phyloP scores from a whole-genome alignment of 2,113 vertebrate species.

The Alosa alosa region DNA sequence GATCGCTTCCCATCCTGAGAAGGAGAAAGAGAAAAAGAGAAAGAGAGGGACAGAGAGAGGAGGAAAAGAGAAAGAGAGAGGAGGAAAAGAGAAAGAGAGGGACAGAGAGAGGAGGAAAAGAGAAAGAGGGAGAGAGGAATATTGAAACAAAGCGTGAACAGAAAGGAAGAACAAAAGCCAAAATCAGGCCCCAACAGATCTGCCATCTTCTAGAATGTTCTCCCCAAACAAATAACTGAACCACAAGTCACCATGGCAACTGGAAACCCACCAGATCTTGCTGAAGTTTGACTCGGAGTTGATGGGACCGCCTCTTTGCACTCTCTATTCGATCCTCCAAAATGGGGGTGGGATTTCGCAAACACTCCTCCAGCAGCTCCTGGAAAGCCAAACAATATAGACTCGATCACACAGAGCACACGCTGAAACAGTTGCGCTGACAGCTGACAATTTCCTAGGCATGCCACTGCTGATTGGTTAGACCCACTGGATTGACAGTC shows the following conservation, averaged over 20 bases:
- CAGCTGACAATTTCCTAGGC: neutral
- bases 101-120: neutral
- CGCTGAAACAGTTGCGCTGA: neutral
- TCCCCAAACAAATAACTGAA: neutral
- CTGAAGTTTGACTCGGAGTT: slow-evolving; percentile 85
- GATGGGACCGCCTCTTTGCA: slow-evolving; percentile 79
- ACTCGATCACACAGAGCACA: neutral
- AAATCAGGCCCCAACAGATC: neutral
- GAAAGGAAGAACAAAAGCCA: neutral
- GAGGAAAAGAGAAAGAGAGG: neutral
- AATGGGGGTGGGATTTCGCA: slow-evolving; percentile 70
- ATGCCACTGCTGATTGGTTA: neutral
- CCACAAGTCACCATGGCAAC: neutral
- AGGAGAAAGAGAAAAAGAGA: neutral
- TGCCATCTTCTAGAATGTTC: neutral
- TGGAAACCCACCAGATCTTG: slow-evolving; percentile 72
- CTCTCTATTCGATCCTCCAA: slow-evolving; percentile 86
- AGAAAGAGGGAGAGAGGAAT: neutral
- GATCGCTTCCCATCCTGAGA: slow-evolving; percentile 64
- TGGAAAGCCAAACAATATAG: slow-evolving; percentile 47
- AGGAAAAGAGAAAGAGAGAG: slow-evolving; percentile 5
- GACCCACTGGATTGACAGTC: neutral
- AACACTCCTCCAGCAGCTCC: slow-evolving; percentile 76
- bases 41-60: too few species aligned
- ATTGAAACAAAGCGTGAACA: neutral